Evolutionary conservation across 2,888 invertebrate species (phyloP).

Genomic region (Cistogaster globosa): DNA sequence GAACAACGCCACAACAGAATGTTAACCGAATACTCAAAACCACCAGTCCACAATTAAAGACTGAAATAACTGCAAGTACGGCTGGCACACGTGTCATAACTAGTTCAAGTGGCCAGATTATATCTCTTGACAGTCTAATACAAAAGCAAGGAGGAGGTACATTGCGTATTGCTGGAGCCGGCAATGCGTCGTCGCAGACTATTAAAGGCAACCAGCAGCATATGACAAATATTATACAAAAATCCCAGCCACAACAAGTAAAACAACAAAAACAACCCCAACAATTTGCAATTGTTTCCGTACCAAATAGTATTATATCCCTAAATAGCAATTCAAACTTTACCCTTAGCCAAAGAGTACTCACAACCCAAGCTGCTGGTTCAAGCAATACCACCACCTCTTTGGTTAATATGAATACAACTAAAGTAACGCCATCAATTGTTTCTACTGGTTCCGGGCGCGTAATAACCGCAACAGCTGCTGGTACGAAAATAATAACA

Average conservation of each 20-base stretch:
- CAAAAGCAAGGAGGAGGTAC: conserved; percentile 69
- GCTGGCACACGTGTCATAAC: conserved; percentile 63
- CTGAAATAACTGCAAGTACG: conserved; percentile 43
- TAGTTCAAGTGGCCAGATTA: conserved; percentile 85
- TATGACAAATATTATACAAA: conserved; percentile 45
- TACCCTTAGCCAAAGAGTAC: conserved; percentile 74
- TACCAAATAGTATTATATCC: conserved; percentile 83
- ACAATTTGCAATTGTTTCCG: conserved; percentile 84
- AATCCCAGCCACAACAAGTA: conserved; percentile 74
- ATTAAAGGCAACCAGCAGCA: conserved; percentile 52
- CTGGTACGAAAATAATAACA: conserved; percentile 66
- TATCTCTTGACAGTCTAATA: conserved; percentile 80
- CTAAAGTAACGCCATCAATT: conserved; percentile 60
- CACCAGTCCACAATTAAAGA: conserved; percentile 58
- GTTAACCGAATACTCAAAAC: conserved; percentile 67
- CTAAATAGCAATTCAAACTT: conserved; percentile 65
- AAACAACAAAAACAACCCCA: conserved; percentile 72
- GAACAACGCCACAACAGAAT: conserved; percentile 53
- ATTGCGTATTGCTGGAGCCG: conserved; percentile 59
- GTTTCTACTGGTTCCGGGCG: conserved; percentile 51
- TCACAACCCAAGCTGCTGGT: conserved; percentile 75
- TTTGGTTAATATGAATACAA: conserved; percentile 50
- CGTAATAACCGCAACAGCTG: conserved; percentile 72
- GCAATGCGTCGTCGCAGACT: conserved; percentile 32
- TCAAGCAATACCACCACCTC: conserved; percentile 38